Evolutionary conservation across 2,797 vertebrate species (phyloP).

Genomic region (Loris lydekkerianus): DNA sequence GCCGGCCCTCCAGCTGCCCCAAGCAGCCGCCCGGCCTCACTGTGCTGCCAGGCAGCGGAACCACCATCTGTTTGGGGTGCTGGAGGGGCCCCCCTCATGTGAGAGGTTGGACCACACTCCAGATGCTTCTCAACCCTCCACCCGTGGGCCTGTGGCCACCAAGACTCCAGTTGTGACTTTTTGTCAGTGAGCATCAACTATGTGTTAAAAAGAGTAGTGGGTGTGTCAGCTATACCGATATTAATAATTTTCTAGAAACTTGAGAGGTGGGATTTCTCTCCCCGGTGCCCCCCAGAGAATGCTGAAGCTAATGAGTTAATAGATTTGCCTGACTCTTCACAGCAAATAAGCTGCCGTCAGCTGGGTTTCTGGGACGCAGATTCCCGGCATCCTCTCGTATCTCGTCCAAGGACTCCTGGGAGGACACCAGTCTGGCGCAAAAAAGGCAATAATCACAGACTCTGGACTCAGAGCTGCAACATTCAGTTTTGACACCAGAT

Average conservation of each 20-base stretch:
- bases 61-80: not conserved
- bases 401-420: rapidly evolving
- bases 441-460: not conserved
- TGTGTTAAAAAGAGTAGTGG: rapidly evolving
- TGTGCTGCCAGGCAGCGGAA: rapidly evolving
- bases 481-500: rapidly evolving
- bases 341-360: rapidly evolving
- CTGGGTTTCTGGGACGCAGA: rapidly evolving
- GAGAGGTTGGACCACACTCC: not conserved
- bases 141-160: rapidly evolving
- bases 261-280: no score
- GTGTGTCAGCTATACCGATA: rapidly evolving
- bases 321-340: rapidly evolving
- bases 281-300: rapidly evolving
- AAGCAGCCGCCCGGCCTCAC: rapidly evolving
- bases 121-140: no score
- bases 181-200: rapidly evolving
- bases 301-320: rapidly evolving
- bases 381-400: rapidly evolving
- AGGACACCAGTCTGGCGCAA: rapidly evolving
- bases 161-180: no score
- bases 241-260: no score
- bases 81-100: rapidly evolving
- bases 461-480: rapidly evolving
- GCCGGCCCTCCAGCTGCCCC: conserved; percentile 21